These are phyloP conservation scores for Varanus salvator DNA, from an alignment of 2,113 vertebrate genomes.

Conservation along the genomic window DNA sequence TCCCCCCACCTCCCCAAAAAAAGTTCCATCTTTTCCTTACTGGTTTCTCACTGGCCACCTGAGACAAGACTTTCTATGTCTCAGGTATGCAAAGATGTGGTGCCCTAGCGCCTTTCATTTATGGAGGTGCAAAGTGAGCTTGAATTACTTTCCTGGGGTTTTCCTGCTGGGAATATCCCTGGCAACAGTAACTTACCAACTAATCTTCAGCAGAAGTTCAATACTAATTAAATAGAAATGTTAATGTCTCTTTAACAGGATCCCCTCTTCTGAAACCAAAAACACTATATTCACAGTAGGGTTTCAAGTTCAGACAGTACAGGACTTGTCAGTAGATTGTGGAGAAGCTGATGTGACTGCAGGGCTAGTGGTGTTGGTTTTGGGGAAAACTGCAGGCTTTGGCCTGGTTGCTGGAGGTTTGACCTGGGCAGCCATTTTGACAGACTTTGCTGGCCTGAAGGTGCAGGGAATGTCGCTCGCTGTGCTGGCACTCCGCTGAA, in stretches of 20 bases:
- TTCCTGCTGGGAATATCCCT: slow-evolving; percentile 53
- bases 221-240: slow-evolving; percentile 65
- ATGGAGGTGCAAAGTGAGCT: slow-evolving; percentile 32
- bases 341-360: slow-evolving; percentile 86
- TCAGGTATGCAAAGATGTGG: slow-evolving; percentile 32
- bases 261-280: slow-evolving; percentile 46
- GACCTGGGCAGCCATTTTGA: slow-evolving; percentile 79
- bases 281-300: slow-evolving; percentile 50
- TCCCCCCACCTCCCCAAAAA: no score
- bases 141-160: slow-evolving; percentile 39
- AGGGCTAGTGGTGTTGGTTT: slow-evolving; percentile 80
- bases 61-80: background rate
- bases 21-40: slow-evolving; percentile 35
- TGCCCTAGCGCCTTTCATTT: background rate
- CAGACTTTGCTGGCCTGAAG: slow-evolving; percentile 88
- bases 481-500: slow-evolving; percentile 94
- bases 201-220: slow-evolving; percentile 65
- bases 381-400: slow-evolving; percentile 93
- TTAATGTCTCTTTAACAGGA: slow-evolving; percentile 35
- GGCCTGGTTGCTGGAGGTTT: slow-evolving; percentile 94
- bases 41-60: slow-evolving; percentile 68
- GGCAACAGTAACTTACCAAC: slow-evolving; percentile 63
- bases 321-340: slow-evolving; percentile 93
- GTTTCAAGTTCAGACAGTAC: slow-evolving; percentile 82
- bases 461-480: slow-evolving; percentile 93